Evolutionary conservation across 2,113 vertebrate genomes (phyloP).

Genomic region (Rostratula benghalensis): DNA sequence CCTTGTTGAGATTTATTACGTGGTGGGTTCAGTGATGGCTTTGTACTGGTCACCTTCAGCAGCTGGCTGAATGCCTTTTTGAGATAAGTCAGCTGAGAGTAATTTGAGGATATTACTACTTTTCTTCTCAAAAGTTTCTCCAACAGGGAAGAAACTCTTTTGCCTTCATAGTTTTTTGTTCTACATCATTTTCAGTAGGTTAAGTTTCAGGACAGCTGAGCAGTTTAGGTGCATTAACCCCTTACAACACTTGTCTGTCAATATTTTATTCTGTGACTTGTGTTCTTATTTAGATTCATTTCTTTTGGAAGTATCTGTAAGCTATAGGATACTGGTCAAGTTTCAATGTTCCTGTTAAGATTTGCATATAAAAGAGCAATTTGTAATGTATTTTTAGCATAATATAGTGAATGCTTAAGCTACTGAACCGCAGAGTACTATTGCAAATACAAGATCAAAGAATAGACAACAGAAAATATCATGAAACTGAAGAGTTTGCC

Average conservation of each 20-base stretch:
- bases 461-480: not conserved
- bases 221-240: not conserved
- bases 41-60: not conserved
- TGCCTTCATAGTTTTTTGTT: not conserved
- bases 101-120: not conserved
- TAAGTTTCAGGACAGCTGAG: not conserved
- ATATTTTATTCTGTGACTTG: not conserved
- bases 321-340: constrained; percentile 7
- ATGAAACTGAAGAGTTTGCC: not conserved
- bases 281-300: not conserved
- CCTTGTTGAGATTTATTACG: not conserved
- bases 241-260: not conserved
- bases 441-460: not conserved
- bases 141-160: not conserved
- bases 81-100: not conserved
- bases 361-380: not conserved
- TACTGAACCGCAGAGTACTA: not conserved
- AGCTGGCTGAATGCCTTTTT: not conserved
- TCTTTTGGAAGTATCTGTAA: constrained; percentile 11
- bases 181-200: not conserved
- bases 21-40: not conserved
- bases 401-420: not conserved
- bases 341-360: constrained; percentile 3
- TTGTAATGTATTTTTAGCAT: constrained; percentile 29
- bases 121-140: not conserved